Evolutionary conservation across 2,888 invertebrate species (phyloP).

Genomic region (Ellobium chinense): DNA sequence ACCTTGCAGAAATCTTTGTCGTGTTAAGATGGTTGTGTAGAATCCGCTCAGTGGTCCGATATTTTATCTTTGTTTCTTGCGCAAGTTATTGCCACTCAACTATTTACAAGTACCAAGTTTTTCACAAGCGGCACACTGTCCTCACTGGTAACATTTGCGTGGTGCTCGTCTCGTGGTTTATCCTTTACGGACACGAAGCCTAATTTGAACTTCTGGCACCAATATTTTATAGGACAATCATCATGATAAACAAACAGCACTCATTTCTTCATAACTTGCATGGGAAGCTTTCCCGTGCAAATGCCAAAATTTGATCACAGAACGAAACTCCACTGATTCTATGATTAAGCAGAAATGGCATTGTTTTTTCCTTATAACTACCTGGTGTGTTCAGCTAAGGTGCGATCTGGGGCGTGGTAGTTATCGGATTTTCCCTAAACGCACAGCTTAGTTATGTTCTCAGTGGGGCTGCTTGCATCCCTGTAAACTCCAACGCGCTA

Average conservation of each 20-base stretch:
- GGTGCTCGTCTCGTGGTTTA: background rate
- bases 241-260: no score
- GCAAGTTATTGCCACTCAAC: background rate
- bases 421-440: background rate
- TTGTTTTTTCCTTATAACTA: no score
- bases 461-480: no score
- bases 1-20: background rate
- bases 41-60: background rate
- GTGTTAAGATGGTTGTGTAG: background rate
- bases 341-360: background rate
- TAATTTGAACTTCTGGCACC: background rate
- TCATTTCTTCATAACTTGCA: background rate
- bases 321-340: background rate
- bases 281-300: background rate
- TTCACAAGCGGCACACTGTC: background rate
- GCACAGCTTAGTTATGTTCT: no score
- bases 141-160: no score
- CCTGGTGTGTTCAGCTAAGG: background rate
- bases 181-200: background rate
- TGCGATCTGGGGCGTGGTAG: background rate
- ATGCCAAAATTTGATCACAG: background rate
- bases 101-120: background rate
- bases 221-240: no score
- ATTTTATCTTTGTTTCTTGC: background rate
- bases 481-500: background rate